Evolutionary conservation across 2,113 vertebrate genomes (phyloP).

Genomic region (Procavia capensis): DNA sequence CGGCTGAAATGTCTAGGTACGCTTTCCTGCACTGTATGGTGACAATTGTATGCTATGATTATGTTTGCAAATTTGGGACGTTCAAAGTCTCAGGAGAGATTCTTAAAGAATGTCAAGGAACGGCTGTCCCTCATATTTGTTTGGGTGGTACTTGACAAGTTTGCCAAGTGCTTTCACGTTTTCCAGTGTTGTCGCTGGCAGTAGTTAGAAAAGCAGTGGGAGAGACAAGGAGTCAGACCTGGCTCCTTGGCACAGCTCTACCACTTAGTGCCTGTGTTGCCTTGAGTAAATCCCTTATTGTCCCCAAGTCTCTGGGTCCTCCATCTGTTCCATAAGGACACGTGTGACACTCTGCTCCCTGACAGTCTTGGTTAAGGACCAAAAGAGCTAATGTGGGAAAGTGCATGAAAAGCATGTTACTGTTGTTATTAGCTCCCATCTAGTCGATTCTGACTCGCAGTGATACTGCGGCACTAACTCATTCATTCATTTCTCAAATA

Average conservation of each 20-base stretch:
- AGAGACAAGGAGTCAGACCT: background rate
- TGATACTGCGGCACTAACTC: background rate
- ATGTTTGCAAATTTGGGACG: constrained; percentile 59
- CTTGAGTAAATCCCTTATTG: background rate
- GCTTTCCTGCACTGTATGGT: constrained; percentile 13
- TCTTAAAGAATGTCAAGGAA: constrained; percentile 52
- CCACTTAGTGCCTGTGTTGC: background rate
- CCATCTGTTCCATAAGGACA: background rate
- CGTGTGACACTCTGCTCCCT: background rate
- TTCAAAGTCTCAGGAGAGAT: constrained; percentile 38
- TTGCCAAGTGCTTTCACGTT: constrained; percentile 46
- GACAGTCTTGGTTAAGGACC: background rate
- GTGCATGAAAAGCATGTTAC: background rate
- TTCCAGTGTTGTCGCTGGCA: background rate
- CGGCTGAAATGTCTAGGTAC: constrained; percentile 47
- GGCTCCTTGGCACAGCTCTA: background rate
- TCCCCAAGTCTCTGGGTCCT: background rate
- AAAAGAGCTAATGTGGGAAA: background rate
- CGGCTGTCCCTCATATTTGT: background rate
- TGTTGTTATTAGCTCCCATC: background rate
- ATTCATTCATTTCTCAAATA: constrained; percentile 34
- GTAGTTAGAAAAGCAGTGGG: background rate
- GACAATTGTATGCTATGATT: constrained; percentile 60
- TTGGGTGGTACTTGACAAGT: background rate
- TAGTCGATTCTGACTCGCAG: background rate